phyloP scores from a whole-genome alignment of 2,797 vertebrate species.

The Sebastes iracundus region DNA sequence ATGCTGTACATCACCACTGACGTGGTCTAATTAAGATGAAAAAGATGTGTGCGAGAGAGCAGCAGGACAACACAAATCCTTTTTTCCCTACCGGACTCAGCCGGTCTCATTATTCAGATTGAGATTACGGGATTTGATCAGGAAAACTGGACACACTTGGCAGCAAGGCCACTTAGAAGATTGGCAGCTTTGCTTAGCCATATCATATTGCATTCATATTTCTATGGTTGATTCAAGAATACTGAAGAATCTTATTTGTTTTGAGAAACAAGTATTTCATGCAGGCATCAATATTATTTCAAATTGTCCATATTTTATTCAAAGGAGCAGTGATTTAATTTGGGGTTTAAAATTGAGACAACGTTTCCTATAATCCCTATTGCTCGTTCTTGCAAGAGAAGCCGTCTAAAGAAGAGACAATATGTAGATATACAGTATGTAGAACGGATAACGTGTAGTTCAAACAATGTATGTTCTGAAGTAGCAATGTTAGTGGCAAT shows the following conservation, averaged over 20 bases:
- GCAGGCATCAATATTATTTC: neutral
- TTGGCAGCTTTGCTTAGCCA: neutral
- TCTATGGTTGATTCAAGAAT: neutral
- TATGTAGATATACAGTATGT: neutral
- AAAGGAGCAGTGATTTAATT: neutral
- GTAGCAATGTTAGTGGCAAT: neutral
- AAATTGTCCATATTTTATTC: neutral
- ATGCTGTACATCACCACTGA: slow-evolving; percentile 73
- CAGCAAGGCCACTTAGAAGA: neutral
- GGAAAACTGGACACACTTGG: neutral
- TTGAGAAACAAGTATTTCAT: neutral
- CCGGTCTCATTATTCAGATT: neutral
- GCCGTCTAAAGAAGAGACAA: neutral
- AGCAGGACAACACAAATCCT: slow-evolving; percentile 17
- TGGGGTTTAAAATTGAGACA: neutral
- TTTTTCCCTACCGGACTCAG: neutral
- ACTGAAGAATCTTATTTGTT: neutral
- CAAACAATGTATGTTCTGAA: neutral
- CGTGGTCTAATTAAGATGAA: slow-evolving; percentile 74
- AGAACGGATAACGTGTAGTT: neutral
- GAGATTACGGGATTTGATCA: slow-evolving; percentile 8
- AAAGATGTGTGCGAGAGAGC: slow-evolving; percentile 37
- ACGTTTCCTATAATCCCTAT: too few species aligned
- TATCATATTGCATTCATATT: neutral
- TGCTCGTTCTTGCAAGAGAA: too few species aligned